Percentiles rank a stretch among this genome's conserved stretches.
phyloP scores from a whole-genome alignment of 2,113 vertebrate species.

The Larimichthys polyactis region DNA sequence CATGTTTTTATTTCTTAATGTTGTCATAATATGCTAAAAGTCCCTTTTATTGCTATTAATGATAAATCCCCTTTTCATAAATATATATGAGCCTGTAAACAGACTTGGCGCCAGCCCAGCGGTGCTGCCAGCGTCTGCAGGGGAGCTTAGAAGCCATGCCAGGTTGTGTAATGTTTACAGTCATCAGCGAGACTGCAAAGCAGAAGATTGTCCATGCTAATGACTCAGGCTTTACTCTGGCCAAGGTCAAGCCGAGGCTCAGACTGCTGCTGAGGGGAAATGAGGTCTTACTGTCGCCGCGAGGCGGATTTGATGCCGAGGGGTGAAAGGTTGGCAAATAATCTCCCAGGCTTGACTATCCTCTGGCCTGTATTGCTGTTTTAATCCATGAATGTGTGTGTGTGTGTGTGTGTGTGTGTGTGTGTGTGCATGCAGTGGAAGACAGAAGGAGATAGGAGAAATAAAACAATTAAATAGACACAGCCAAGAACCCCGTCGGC shows the following conservation, averaged over 20 bases:
- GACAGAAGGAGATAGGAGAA: not conserved
- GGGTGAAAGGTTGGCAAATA: slow-evolving; percentile 64
- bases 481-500: slow-evolving; percentile 29
- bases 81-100: slow-evolving; percentile 48
- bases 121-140: slow-evolving; percentile 41
- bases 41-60: slow-evolving; percentile 28
- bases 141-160: slow-evolving; percentile 29
- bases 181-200: slow-evolving; percentile 49
- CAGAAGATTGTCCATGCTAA: slow-evolving; percentile 55
- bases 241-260: slow-evolving; percentile 66
- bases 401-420: slow-evolving; percentile 15
- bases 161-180: slow-evolving; percentile 66
- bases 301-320: slow-evolving; percentile 53
- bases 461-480: slow-evolving; percentile 49
- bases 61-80: slow-evolving; percentile 35
- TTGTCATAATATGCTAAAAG: slow-evolving; percentile 6
- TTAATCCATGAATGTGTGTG: slow-evolving; percentile 39
- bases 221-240: slow-evolving; percentile 49
- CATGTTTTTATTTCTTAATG: slow-evolving; percentile 18
- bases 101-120: slow-evolving; percentile 43
- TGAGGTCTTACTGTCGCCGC: slow-evolving; percentile 52
- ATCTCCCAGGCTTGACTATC: slow-evolving; percentile 61
- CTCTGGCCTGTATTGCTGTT: slow-evolving; percentile 26
- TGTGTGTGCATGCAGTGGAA: not conserved
- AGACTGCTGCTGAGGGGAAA: slow-evolving; percentile 42